Conservation (phyloP, 2,113 vertebrate genomes). For the Origma solitaria region DNA sequence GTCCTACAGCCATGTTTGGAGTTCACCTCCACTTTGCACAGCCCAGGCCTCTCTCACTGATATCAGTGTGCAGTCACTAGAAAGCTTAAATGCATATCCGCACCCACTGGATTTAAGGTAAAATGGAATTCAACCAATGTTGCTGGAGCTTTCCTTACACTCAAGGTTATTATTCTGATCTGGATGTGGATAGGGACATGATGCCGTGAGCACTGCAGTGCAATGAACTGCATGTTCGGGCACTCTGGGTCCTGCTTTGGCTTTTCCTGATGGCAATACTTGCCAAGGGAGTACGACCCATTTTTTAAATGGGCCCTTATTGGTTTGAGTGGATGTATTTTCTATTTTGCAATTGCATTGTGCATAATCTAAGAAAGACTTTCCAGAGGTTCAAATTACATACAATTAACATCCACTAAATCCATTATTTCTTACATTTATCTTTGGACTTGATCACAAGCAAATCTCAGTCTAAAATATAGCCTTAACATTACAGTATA, state of each 20-base stretch:
- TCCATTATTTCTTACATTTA: neutral
- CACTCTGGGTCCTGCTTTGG: neutral
- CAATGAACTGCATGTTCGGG: neutral
- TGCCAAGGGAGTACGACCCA: neutral
- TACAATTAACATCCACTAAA: neutral
- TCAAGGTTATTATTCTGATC: neutral
- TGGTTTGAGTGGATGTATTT: neutral
- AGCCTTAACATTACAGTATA: neutral
- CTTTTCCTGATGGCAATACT: neutral
- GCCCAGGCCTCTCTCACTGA: neutral
- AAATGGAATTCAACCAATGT: neutral
- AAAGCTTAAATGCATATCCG: neutral
- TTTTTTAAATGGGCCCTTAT: neutral
- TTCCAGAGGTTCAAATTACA: neutral
- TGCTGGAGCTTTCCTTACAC: neutral
- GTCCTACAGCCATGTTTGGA: neutral
- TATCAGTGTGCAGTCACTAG: neutral
- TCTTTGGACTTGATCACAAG: neutral
- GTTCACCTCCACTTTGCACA: neutral
- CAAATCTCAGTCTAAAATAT: neutral
- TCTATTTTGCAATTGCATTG: neutral
- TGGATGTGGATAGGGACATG: fast-evolving
- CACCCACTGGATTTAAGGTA: neutral
- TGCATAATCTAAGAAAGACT: neutral
- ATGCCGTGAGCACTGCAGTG: neutral